Conservation (phyloP, 1,140 invertebrate species). For the Dermatophagoides farinae region DNA sequence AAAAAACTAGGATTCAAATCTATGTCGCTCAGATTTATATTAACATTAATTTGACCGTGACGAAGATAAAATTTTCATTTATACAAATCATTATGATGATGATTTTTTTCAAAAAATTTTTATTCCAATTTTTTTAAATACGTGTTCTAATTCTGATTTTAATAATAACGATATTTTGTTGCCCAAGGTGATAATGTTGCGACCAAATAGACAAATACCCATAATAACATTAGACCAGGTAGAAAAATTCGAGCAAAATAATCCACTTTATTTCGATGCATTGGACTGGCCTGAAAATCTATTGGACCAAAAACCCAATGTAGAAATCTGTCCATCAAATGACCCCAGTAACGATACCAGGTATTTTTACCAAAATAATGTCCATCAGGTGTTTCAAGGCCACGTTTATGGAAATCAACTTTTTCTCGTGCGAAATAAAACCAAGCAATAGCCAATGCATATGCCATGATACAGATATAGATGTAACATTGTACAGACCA, state of each 20-base stretch:
- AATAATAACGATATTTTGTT: not conserved
- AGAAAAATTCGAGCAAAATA: not conserved
- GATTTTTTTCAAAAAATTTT: too few relatives aligned
- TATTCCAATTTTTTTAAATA: too few relatives aligned
- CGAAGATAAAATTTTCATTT: too few relatives aligned
- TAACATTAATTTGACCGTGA: too few relatives aligned
- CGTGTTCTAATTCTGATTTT: not conserved
- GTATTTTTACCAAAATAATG: constrained; percentile 4
- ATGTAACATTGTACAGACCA: constrained; percentile 10
- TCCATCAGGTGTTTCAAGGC: not conserved
- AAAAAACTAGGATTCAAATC: too few relatives aligned
- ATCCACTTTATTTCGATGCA: constrained; percentile 1
- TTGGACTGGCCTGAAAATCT: not conserved
- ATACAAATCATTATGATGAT: too few relatives aligned
- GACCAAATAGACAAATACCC: not conserved
- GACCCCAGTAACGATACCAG: not conserved
- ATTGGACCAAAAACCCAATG: not conserved
- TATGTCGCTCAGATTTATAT: too few relatives aligned
- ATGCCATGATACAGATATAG: constrained; percentile 7
- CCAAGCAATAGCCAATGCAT: constrained; percentile 6
- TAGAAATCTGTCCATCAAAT: not conserved
- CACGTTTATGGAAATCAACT: not conserved
- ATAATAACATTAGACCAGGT: not conserved
- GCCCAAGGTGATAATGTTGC: not conserved
- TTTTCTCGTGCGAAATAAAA: constrained; percentile 11